Percentiles rank a stretch among this genome's conserved stretches.
Evolutionary conservation across 2,797 vertebrate species (phyloP).

Genomic region (Enteromius unitaeniatus): DNA sequence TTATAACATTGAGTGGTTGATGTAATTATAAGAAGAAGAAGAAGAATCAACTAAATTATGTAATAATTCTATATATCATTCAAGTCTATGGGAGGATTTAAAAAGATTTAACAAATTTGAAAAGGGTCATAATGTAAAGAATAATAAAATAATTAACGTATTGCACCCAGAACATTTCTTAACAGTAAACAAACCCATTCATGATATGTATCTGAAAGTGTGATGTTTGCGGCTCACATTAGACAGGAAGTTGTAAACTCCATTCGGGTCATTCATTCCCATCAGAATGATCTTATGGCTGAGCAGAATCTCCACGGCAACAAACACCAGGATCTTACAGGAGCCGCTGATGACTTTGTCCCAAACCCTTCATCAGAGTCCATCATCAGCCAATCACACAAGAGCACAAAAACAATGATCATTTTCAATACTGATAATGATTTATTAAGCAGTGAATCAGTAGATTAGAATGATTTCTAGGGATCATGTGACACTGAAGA

Average conservation of each 20-base stretch:
- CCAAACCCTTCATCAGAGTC: constrained; percentile 84
- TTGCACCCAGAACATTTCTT: background rate
- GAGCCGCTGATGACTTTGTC: constrained; percentile 98
- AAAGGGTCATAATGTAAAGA: background rate
- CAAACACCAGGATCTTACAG: constrained; percentile 96
- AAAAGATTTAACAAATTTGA: background rate
- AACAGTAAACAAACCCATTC: background rate
- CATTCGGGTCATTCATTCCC: constrained; percentile 85
- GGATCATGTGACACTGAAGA: background rate
- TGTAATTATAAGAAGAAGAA: background rate
- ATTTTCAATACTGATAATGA: background rate
- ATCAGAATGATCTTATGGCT: constrained; percentile 94
- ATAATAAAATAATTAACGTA: background rate
- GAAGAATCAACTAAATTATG: background rate
- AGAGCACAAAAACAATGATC: background rate
- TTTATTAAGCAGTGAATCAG: background rate
- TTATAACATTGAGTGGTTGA: background rate
- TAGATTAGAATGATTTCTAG: background rate
- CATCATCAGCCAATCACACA: background rate
- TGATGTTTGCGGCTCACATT: constrained; percentile 82
- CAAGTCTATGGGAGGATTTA: background rate
- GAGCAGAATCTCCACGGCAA: constrained; percentile 93
- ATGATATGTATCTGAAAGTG: background rate
- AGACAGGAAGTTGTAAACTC: constrained; percentile 86
- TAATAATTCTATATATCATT: background rate